Evolutionary conservation across 2,113 vertebrate genomes (phyloP).

Genomic region (Cichladusa arquata): DNA sequence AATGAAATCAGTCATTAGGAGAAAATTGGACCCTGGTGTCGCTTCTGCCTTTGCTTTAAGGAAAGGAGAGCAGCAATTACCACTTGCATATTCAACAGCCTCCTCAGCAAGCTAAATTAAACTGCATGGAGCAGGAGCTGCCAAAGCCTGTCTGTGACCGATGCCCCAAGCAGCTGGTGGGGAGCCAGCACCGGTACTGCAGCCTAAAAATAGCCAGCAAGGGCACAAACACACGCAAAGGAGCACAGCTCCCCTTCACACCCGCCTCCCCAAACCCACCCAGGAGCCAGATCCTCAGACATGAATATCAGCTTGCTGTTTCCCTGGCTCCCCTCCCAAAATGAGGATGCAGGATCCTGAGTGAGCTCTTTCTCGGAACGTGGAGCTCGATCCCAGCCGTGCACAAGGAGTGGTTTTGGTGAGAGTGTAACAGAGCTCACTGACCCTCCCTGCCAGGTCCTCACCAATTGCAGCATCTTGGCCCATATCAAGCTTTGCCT

Average conservation of each 20-base stretch:
- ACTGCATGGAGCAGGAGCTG: not conserved
- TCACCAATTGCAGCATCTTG: not conserved
- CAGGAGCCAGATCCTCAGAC: conserved; percentile 2
- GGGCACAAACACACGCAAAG: conserved; percentile 31
- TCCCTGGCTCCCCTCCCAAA: conserved; percentile 23
- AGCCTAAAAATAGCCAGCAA: conserved; percentile 25
- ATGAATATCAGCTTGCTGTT: not conserved
- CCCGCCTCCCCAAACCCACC: conserved; percentile 11
- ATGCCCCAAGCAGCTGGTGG: conserved; percentile 33
- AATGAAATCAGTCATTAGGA: conserved; percentile 49
- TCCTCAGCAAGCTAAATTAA: conserved; percentile 33
- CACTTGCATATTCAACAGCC: conserved; percentile 55
- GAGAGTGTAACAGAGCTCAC: rapidly evolving
- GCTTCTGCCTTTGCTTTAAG: conserved; percentile 44
- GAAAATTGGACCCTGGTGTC: conserved; percentile 42
- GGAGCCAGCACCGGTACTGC: not conserved
- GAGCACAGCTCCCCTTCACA: not conserved
- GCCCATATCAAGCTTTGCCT: not conserved
- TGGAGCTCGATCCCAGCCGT: not conserved
- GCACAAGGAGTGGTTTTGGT: not conserved
- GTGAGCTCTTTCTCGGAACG: not conserved
- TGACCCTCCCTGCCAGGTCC: rapidly evolving
- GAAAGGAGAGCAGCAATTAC: conserved; percentile 51
- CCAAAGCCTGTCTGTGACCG: conserved; percentile 37
- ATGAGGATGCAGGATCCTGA: not conserved